phyloP scores from a whole-genome alignment of 2,888 invertebrate species.

The Subacronicta megacephala region DNA sequence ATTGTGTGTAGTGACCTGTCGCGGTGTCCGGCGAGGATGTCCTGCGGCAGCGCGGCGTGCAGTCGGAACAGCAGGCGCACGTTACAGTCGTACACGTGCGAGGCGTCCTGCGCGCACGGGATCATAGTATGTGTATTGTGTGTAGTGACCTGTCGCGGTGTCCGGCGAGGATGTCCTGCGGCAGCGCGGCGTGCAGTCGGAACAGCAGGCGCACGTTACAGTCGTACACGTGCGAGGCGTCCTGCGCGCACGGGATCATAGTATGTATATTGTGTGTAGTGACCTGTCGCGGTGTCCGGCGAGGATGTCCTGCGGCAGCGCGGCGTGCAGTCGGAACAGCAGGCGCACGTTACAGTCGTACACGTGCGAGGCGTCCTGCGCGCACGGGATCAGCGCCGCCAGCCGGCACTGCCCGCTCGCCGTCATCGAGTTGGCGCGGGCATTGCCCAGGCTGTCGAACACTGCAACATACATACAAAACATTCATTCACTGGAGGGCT shows the following conservation, averaged over 20 bases:
- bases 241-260: too few relatives aligned
- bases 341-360: slow-evolving; percentile 99
- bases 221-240: too few relatives aligned
- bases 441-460: slow-evolving; percentile 97
- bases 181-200: slow-evolving; percentile 96
- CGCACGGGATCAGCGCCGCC: slow-evolving; percentile 98
- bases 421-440: slow-evolving; percentile 99
- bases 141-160: slow-evolving; percentile 92
- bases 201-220: too few relatives aligned
- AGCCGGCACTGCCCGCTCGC: slow-evolving; percentile 98
- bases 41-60: too few relatives aligned
- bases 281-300: slow-evolving; percentile 95
- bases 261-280: too few relatives aligned
- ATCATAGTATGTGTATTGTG: too few relatives aligned
- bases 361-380: slow-evolving; percentile 98
- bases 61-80: too few relatives aligned
- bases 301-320: slow-evolving; percentile 96
- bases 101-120: too few relatives aligned
- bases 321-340: slow-evolving; percentile 97
- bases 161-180: slow-evolving; percentile 96
- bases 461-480: slow-evolving; percentile 87
- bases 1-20: too few relatives aligned
- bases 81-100: too few relatives aligned
- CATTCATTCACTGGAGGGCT: too few relatives aligned
- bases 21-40: too few relatives aligned